Conservation (phyloP, 2,888 invertebrate species). For the Harpalus rufipes region DNA sequence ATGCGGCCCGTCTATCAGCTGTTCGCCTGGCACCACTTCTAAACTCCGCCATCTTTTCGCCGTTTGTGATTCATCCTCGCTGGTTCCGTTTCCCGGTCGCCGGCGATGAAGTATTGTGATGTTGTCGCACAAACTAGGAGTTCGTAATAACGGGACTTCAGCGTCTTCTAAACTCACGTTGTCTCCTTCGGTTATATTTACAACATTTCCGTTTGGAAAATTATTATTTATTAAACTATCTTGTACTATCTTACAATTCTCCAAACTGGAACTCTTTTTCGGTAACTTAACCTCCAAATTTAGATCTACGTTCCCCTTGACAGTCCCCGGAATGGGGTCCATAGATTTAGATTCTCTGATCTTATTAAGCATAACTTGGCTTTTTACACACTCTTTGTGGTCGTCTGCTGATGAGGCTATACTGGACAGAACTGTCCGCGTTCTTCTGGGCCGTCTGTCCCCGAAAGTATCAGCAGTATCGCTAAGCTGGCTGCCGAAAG, state of each 20-base stretch:
- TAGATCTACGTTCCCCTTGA: slow-evolving; percentile 69
- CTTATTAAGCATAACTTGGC: slow-evolving; percentile 73
- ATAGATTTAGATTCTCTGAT: slow-evolving; percentile 83
- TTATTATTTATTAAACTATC: slow-evolving; percentile 77
- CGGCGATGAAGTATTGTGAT: slow-evolving; percentile 72
- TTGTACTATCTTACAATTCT: slow-evolving; percentile 75
- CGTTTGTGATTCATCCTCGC: slow-evolving; percentile 75
- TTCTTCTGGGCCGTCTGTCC: slow-evolving; percentile 71
- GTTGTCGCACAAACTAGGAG: slow-evolving; percentile 70
- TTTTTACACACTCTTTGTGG: slow-evolving; percentile 73
- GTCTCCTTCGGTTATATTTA: slow-evolving; percentile 72
- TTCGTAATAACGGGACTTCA: slow-evolving; percentile 76
- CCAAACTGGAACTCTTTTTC: slow-evolving; percentile 76
- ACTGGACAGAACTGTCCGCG: slow-evolving; percentile 81
- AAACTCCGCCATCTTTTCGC: slow-evolving; percentile 89
- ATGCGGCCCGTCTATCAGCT: slow-evolving; percentile 73
- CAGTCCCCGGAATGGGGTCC: slow-evolving; percentile 80
- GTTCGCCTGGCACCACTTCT: slow-evolving; percentile 81
- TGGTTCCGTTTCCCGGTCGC: slow-evolving; percentile 73
- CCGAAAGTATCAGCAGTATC: slow-evolving; percentile 72
- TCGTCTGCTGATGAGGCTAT: slow-evolving; percentile 84
- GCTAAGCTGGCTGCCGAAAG: slow-evolving; percentile 75
- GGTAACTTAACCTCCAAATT: slow-evolving; percentile 70
- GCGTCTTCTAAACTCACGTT: slow-evolving; percentile 74
- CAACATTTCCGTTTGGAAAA: slow-evolving; percentile 79